phyloP scores from a whole-genome alignment of 2,113 vertebrate genomes.

The Oncorhynchus nerka region DNA sequence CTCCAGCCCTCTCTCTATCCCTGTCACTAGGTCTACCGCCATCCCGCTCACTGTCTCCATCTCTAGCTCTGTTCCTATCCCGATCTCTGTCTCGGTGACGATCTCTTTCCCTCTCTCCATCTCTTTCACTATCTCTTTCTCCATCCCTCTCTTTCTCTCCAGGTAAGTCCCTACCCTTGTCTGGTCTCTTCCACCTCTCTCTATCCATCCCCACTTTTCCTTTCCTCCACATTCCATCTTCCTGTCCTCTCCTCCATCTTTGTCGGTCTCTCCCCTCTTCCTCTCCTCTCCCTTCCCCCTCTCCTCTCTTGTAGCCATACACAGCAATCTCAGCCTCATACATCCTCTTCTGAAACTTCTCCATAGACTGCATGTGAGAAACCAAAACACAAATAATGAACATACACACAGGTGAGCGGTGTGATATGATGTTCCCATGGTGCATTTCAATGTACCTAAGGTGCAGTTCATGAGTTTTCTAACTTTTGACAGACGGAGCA shows the following conservation, averaged over 20 bases:
- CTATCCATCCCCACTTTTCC: background rate
- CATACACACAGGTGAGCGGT: background rate
- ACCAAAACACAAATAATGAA: background rate
- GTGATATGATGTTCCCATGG: background rate
- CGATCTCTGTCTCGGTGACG: too few species aligned
- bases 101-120: background rate
- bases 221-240: conserved; percentile 15
- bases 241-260: conserved; percentile 19
- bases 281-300: conserved; percentile 39
- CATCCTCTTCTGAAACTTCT: conserved; percentile 84
- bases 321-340: conserved; percentile 82
- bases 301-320: conserved; percentile 52
- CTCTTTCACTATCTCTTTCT: background rate
- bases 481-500: conserved; percentile 23
- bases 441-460: background rate
- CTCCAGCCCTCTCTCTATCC: background rate
- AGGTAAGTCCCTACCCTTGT: background rate
- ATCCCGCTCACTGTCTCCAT: too few species aligned
- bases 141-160: conserved; percentile 9
- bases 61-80: background rate
- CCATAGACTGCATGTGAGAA: conserved; percentile 83
- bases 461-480: background rate
- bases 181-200: conserved; percentile 28
- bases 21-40: too few species aligned
- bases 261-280: conserved; percentile 49